Evolutionary conservation across 2,113 vertebrate genomes (phyloP).

Genomic region (human): GRCh38 chr12:71538501-71539000

Average conservation of each 20-base stretch:
- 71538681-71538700: neutral
- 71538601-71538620: neutral
- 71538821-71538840: neutral
- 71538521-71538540: neutral
- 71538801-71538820: neutral
- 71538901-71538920: neutral
- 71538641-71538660: neutral
- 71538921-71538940: neutral
- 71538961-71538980: neutral
- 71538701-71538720: neutral
- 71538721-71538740: neutral
- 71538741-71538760: neutral
- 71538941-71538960: neutral
- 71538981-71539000: neutral
- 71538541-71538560: neutral
- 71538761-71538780: neutral
- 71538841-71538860: neutral
- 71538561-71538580: neutral
- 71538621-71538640: slow-evolving; percentile 21
- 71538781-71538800: neutral
- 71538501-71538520: neutral
- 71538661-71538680: neutral
- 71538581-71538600: neutral
- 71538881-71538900: slow-evolving; percentile 5
- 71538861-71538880: neutral